These are phyloP conservation scores for Podarcis raffonei DNA, from an alignment of 2,113 vertebrate species.

Conservation along the genomic window DNA sequence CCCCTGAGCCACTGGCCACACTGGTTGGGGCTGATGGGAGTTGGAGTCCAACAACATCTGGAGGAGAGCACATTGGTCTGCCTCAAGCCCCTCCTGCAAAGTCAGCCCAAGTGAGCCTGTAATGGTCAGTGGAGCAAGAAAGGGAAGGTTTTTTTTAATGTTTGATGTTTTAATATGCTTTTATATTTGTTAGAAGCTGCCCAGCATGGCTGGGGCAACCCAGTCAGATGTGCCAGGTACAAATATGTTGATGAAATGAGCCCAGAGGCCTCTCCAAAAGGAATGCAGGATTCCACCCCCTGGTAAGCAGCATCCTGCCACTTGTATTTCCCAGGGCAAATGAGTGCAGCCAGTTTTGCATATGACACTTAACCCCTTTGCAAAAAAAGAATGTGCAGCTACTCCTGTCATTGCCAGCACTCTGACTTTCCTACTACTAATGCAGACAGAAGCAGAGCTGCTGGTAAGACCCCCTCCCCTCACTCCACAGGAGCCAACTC, in stretches of 20 bases:
- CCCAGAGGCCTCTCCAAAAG: neutral
- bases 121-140: neutral
- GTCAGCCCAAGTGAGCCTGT: neutral
- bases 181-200: no score
- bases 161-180: no score
- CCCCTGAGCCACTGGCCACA: no score
- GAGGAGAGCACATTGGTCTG: no score
- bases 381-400: neutral
- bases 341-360: neutral
- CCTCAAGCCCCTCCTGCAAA: neutral
- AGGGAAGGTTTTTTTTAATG: neutral
- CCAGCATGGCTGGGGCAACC: no score
- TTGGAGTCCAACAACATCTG: no score
- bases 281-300: neutral
- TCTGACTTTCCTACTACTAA: rapidly evolving
- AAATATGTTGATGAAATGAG: no score
- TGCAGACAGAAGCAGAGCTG: neutral
- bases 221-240: no score
- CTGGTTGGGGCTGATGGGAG: no score
- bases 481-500: no score
- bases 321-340: neutral
- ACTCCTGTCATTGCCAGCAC: neutral
- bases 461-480: no score
- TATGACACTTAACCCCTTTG: neutral
- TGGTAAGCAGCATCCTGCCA: neutral